phyloP scores from a whole-genome alignment of 2,113 vertebrate genomes.

The Pangasianodon hypophthalmus region DNA sequence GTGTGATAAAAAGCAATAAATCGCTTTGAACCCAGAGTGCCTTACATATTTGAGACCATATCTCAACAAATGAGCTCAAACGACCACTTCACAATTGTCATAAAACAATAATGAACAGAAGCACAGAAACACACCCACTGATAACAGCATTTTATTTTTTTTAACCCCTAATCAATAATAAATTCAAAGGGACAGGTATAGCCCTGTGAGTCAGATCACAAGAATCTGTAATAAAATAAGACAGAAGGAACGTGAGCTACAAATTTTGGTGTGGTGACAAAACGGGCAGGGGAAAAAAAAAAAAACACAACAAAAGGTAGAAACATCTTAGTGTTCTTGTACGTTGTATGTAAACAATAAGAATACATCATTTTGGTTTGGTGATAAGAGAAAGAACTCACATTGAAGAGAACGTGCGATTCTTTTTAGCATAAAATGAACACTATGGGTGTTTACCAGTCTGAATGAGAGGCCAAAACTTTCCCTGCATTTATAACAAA shows the following conservation, averaged over 20 bases:
- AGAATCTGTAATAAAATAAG: slow-evolving; percentile 67
- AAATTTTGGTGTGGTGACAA: slow-evolving; percentile 65
- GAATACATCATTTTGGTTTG: slow-evolving; percentile 54
- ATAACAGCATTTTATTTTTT: slow-evolving; percentile 59
- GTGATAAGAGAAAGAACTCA: slow-evolving; percentile 50
- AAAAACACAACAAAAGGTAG: slow-evolving; percentile 51
- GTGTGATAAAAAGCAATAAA: not conserved
- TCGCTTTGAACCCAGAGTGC: not conserved
- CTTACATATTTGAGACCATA: no score
- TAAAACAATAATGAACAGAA: not conserved
- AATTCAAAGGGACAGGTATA: slow-evolving; percentile 71
- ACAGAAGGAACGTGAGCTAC: slow-evolving; percentile 59
- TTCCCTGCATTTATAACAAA: not conserved
- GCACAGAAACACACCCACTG: slow-evolving; percentile 1
- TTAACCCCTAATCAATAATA: slow-evolving; percentile 70
- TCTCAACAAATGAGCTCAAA: not conserved
- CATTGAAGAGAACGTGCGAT: not conserved
- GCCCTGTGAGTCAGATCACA: slow-evolving; percentile 66
- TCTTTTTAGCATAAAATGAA: not conserved
- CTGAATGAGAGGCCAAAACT: slow-evolving; percentile 4
- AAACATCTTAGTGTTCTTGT: slow-evolving; percentile 73
- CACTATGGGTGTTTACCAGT: slow-evolving; percentile 3
- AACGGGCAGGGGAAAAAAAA: slow-evolving; percentile 51
- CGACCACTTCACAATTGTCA: not conserved
- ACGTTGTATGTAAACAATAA: slow-evolving; percentile 73